A percentile compares a stretch with the other conserved stretches of the same genome.
Conservation (phyloP, 1,140 invertebrate genomes). For the Copidosoma floridanum region DNA sequence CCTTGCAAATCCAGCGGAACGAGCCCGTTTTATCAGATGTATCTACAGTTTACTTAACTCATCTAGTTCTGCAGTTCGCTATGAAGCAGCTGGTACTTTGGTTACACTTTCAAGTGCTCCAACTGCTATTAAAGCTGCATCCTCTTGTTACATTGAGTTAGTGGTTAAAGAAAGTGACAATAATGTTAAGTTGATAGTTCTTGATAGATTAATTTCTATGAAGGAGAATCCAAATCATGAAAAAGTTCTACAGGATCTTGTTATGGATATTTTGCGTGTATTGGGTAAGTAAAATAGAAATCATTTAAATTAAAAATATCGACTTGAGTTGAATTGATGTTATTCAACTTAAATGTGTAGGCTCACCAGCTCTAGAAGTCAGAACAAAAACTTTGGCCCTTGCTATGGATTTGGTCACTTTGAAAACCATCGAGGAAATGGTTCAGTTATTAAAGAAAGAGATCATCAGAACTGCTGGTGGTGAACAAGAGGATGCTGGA, state of each 20-base stretch:
- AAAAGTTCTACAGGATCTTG: constrained; percentile 91
- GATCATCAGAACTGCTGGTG: constrained; percentile 86
- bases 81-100: constrained; percentile 99
- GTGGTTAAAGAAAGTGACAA: constrained; percentile 99
- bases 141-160: constrained; percentile 96
- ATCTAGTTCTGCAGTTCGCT: constrained; percentile 92
- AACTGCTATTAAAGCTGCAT: constrained; percentile 95
- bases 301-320: not conserved
- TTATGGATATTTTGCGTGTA: constrained; percentile 97
- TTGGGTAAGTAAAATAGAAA: constrained; percentile 60
- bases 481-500: constrained; percentile 92
- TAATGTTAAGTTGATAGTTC: constrained; percentile 98
- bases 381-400: constrained; percentile 83
- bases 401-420: constrained; percentile 89
- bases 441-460: constrained; percentile 93
- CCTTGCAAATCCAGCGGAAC: constrained; percentile 93
- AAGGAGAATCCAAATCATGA: constrained; percentile 85
- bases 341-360: constrained; percentile 23
- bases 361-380: constrained; percentile 90
- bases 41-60: constrained; percentile 98
- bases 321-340: not conserved
- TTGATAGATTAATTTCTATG: constrained; percentile 90
- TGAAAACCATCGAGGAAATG: constrained; percentile 94
- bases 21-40: constrained; percentile 95
- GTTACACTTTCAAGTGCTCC: constrained; percentile 96